These are phyloP conservation scores for Nyctalus aviator DNA, from an alignment of 2,797 vertebrate genomes.

Conservation along the genomic window DNA sequence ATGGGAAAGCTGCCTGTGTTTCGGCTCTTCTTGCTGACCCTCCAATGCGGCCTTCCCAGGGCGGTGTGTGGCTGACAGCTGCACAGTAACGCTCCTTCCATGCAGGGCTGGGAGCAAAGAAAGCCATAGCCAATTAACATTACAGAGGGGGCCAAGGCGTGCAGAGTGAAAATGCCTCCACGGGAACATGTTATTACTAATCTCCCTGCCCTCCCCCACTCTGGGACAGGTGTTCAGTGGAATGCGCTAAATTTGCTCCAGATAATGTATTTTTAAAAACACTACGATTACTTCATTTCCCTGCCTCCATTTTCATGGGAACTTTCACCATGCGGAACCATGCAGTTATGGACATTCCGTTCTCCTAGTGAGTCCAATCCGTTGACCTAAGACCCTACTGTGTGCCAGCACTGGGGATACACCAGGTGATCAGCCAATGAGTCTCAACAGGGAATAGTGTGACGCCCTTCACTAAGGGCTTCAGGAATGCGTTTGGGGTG, in stretches of 20 bases:
- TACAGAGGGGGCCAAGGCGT: neutral
- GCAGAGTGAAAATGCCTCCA: conserved; percentile 56
- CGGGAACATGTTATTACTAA: conserved; percentile 9
- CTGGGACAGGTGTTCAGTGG: conserved; percentile 75
- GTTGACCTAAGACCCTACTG: neutral
- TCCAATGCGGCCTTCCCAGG: conserved; percentile 42
- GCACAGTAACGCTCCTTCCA: conserved; percentile 44
- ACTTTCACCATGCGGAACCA: conserved; percentile 19
- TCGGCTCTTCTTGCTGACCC: conserved; percentile 45
- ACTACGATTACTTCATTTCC: conserved; percentile 46
- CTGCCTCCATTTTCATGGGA: conserved; percentile 61
- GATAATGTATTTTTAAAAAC: conserved; percentile 63
- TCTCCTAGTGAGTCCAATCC: neutral
- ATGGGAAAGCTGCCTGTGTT: neutral
- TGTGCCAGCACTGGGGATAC: neutral
- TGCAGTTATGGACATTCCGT: neutral
- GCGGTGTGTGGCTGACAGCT: conserved; percentile 56
- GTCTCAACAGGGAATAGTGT: neutral
- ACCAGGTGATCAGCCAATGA: neutral
- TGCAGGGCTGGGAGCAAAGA: conserved; percentile 58
- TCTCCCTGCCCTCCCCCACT: neutral
- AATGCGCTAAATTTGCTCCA: conserved; percentile 65
- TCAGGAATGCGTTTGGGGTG: neutral
- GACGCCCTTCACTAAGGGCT: neutral
- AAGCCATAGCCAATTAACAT: conserved; percentile 70